Base-by-base conservation (phyloP, 2,888 invertebrate genomes). In the Ceraclea dissimilis region DNA sequence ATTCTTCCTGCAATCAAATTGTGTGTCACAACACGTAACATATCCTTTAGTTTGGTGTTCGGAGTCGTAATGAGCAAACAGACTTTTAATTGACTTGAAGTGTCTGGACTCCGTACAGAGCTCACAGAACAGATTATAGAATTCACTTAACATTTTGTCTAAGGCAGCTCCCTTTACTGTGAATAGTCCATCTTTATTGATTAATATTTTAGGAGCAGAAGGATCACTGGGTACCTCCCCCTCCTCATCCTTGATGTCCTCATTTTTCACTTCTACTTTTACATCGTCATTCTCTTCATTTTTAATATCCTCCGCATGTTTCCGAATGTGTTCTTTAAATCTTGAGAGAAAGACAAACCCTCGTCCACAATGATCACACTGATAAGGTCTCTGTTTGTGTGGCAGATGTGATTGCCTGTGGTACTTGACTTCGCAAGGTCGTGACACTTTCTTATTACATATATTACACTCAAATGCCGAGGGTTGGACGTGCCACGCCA, bases 51-150 rank as follows among this genome's bases (percentile, higher is more conserved):
- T 16, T 22, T 49, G 4, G n/a, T 49, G 49, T 26, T 49, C 49
- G 2, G 49, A 49, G 8, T 22, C 21, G n/a, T 49, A 49, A 16
- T 49, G 49, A 26, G 17, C 49, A 26, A 49, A 49, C 5, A 49
- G 19, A 49, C 6, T 26, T 22, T 49, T 49, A 6, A 49, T 17
- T n/a, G 6, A n/a, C 19, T 49, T 49, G 26, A 49, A 49, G 4
- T 26, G 11, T 17, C 20, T 49, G 13, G 22, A n/a, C 16, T 49
- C 49, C 13, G 20, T 22, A 26, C 49, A 49, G 2, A 49, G 16
- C 6, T 49, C 49, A 26, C 49, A 49, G 22, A 19, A 49, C 16
- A 49, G 22, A 26, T 49, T 49, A 26, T 49, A 49, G 22, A 49
- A 49, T n/a, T 49, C 26, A 49, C 20, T 20, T 11, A 49, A 5